A percentile compares a stretch with the other conserved stretches of the same genome.
phyloP scores from a whole-genome alignment of 1,140 invertebrate genomes.

The Tetramorium alpestre region DNA sequence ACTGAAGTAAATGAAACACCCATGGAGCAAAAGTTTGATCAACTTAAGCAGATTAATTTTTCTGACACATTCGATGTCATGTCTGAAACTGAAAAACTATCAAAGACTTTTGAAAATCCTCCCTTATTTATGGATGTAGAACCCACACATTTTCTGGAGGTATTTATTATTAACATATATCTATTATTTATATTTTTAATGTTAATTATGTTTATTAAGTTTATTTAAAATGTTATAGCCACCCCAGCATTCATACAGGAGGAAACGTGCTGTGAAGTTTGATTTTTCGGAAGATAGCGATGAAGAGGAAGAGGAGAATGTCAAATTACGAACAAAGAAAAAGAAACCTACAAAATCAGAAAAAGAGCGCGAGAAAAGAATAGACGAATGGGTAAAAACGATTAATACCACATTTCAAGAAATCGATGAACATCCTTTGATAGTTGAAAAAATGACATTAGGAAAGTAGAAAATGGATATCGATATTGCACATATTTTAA shows the following conservation, averaged over 20 bases:
- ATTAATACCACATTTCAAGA: constrained; percentile 79
- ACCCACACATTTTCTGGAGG: constrained; percentile 77
- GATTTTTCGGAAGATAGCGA: constrained; percentile 50
- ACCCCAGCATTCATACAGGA: constrained; percentile 77
- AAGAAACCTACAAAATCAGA: constrained; percentile 68
- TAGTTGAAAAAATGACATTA: constrained; percentile 67
- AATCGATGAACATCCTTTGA: constrained; percentile 78
- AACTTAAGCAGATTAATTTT: constrained; percentile 59
- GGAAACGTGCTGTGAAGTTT: constrained; percentile 69
- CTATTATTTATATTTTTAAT: background rate
- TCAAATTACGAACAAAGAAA: constrained; percentile 54
- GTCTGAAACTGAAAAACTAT: constrained; percentile 57
- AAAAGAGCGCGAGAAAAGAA: constrained; percentile 68
- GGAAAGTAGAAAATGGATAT: constrained; percentile 40
- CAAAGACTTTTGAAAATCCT: constrained; percentile 10
- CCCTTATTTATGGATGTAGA: constrained; percentile 78
- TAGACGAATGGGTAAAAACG: constrained; percentile 76
- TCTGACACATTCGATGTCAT: constrained; percentile 79
- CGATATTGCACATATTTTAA: background rate
- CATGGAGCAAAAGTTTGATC: constrained; percentile 6
- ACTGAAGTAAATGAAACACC: constrained; percentile 24
- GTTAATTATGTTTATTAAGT: background rate
- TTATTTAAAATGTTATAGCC: constrained; percentile 74
- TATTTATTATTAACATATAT: constrained; percentile 58
- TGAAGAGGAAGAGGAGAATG: constrained; percentile 2